A percentile compares a stretch with the other conserved stretches of the same genome.
Evolutionary conservation across 1,140 invertebrate species (phyloP).

Genomic region (Phymastichus coffea): DNA sequence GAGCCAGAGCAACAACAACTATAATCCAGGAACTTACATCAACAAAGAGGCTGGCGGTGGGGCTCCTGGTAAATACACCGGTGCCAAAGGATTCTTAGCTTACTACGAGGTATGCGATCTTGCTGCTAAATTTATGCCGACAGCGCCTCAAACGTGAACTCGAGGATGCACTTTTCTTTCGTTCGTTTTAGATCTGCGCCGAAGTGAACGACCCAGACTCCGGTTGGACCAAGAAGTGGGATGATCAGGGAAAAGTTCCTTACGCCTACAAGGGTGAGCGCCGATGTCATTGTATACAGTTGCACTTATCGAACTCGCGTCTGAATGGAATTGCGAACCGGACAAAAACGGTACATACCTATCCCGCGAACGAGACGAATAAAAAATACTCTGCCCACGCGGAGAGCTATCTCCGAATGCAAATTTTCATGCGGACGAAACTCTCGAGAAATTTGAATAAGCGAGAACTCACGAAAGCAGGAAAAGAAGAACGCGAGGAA

Average conservation of each 20-base stretch:
- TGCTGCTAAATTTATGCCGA: not conserved
- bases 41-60: constrained; percentile 87
- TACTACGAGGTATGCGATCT: constrained; percentile 76
- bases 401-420: not conserved
- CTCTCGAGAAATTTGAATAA: constrained; percentile 13
- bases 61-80: constrained; percentile 78
- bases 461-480: too few species aligned
- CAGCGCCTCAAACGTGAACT: too few species aligned
- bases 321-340: too few species aligned
- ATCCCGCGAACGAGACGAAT: too few species aligned
- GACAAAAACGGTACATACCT: too few species aligned
- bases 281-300: too few species aligned
- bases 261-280: constrained; percentile 76
- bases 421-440: not conserved
- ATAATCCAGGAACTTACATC: constrained; percentile 79
- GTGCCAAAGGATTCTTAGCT: constrained; percentile 80
- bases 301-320: too few species aligned
- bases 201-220: constrained; percentile 66
- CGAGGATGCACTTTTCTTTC: not conserved
- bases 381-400: not conserved
- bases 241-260: constrained; percentile 77
- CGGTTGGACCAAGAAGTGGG: constrained; percentile 81
- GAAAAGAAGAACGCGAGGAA: too few species aligned
- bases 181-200: constrained; percentile 68
- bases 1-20: constrained; percentile 76